Base-by-base conservation (phyloP, 2,888 invertebrate genomes). In the Oscheius sp. region DNA sequence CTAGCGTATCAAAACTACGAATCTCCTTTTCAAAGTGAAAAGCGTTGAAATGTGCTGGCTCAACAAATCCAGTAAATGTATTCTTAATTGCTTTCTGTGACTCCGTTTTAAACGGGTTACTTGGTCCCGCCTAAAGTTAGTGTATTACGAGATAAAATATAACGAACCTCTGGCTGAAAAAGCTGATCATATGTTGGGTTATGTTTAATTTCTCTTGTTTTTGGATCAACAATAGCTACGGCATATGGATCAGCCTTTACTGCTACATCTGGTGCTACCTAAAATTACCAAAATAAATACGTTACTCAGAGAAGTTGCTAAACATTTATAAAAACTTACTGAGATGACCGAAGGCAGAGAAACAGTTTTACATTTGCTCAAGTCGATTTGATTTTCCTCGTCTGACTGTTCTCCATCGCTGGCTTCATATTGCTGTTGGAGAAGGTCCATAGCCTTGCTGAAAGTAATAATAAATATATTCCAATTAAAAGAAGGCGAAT, bases 151-250 rank as follows among this genome's bases (percentile, higher is more conserved):
- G 42, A 42, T 2, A 2, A n/a, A 20, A 6, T 31, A 31, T 23
- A 37, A 57, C 50, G 20, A 20, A 76, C 73, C 64, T 81, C 80
- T 0, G 96, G 95, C 3, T 95, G 93, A 89, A 92, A 98, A 2
- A 98, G 89, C 86, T 97, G 95, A 67, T 97, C 96, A 88, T 91
- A 96, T 85, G 92, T 95, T 0, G 96, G 94, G 89, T 98, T 98
- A 87, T 92, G 92, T 75, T 90, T 90, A 1, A 98, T 88, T 88
- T 96, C 95, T 86, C 93, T 92, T 0, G 91, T 89, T 45, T 91
- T 91, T 1, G 92, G 91, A 87, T 94, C 92, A 75, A 96, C 89
- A 8, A 84, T 69, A 1, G 82, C 82, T 12, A 82, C 76, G 45
- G 71, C 58, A 6, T 53, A 12, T 31, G 73, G 69, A 5, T 46